A percentile compares a stretch with the other conserved stretches of the same genome.
Evolutionary conservation across 2,797 vertebrate species (phyloP).

Genomic region (Eleutherodactylus coqui): DNA sequence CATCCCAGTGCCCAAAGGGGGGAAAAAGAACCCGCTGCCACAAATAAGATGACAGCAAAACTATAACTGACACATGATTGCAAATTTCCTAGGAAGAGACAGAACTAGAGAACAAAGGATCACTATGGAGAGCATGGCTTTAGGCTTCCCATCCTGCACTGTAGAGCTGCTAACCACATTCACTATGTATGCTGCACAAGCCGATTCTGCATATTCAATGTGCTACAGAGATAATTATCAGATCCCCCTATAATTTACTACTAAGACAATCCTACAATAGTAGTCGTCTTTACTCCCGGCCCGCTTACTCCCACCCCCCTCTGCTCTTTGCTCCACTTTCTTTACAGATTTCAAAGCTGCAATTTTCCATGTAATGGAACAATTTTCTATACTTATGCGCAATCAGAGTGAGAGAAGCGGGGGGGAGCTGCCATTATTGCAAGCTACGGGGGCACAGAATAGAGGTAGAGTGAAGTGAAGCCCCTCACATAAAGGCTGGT

Average conservation of each 20-base stretch:
- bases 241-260: conserved; percentile 32
- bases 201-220: background rate
- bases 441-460: conserved; percentile 75
- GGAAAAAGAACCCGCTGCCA: no score
- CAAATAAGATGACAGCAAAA: no score
- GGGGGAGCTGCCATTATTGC: conserved; percentile 70
- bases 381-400: conserved; percentile 63
- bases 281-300: background rate
- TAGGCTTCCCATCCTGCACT: no score
- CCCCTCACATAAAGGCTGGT: background rate
- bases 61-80: no score
- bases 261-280: background rate
- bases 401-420: conserved; percentile 63
- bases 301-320: background rate
- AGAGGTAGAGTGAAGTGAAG: background rate
- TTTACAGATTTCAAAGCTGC: conserved; percentile 60
- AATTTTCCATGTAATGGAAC: conserved; percentile 62
- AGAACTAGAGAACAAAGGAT: background rate
- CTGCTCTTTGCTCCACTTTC: conserved; percentile 46
- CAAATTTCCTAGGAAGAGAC: background rate
- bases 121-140: background rate
- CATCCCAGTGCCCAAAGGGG: no score
- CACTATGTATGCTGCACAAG: background rate
- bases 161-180: background rate
- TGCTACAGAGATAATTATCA: background rate